A percentile compares a stretch with the other conserved stretches of the same genome.
Conservation (phyloP, 2,113 vertebrate genomes). For the Pangasianodon hypophthalmus region DNA sequence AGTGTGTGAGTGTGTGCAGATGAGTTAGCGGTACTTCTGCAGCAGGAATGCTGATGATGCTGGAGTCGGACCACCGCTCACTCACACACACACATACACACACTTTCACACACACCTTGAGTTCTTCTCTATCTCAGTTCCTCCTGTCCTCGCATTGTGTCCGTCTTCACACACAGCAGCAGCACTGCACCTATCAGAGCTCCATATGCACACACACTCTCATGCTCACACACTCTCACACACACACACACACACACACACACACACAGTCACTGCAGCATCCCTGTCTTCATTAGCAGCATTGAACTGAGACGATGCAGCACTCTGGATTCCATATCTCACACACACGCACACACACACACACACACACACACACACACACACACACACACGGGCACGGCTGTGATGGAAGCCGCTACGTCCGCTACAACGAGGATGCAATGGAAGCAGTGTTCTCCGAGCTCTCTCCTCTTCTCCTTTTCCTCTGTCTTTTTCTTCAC, state of each 20-base stretch:
- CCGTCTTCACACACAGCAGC: constrained; percentile 46
- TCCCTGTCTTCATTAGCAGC: constrained; percentile 28
- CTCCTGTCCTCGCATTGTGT: constrained; percentile 67
- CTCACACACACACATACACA: constrained; percentile 5
- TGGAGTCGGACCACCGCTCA: constrained; percentile 5
- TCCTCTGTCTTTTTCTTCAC: constrained; percentile 62
- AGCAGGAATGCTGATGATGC: constrained; percentile 38
- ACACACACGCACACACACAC: constrained; percentile 57
- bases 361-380: constrained; percentile 24
- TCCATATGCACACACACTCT: constrained; percentile 21
- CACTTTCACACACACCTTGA: constrained; percentile 9
- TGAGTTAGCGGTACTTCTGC: constrained; percentile 55
- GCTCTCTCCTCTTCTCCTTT: constrained; percentile 27
- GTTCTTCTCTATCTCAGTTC: constrained; percentile 45
- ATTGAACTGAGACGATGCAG: constrained; percentile 21
- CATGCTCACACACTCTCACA: constrained; percentile 54
- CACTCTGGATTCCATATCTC: constrained; percentile 46
- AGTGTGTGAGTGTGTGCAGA: constrained; percentile 33
- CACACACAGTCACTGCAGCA: constrained; percentile 53
- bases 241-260: constrained; percentile 34
- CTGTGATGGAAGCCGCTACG: constrained; percentile 55
- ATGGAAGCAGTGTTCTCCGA: constrained; percentile 62
- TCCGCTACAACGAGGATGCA: constrained; percentile 58
- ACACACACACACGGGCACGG: constrained; percentile 41
- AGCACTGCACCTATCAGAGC: constrained; percentile 60